A percentile compares a stretch with the other conserved stretches of the same genome.
These are phyloP conservation scores for Upupa epops DNA, from an alignment of 2,113 vertebrate species.

Conservation along the genomic window DNA sequence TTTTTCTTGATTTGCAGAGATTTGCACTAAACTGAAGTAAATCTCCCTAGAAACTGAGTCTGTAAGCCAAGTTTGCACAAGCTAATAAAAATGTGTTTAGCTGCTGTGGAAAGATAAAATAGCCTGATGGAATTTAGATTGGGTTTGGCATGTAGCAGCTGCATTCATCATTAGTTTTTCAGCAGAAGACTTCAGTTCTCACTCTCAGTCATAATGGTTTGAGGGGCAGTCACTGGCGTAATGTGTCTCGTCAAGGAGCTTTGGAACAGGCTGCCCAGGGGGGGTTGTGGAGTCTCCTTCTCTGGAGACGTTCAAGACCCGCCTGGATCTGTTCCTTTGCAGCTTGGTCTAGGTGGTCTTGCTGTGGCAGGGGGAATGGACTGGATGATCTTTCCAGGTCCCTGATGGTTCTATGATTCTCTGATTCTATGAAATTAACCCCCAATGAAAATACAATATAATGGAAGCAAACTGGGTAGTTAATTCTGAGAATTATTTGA, in stretches of 20 bases:
- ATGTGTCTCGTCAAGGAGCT: neutral
- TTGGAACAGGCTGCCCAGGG: too few relatives aligned
- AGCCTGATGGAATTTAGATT: neutral
- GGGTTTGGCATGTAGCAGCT: neutral
- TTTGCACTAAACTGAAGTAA: neutral
- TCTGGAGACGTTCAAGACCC: too few relatives aligned
- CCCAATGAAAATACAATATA: too few relatives aligned
- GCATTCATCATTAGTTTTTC: neutral
- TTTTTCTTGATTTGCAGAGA: neutral
- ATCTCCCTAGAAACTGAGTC: neutral
- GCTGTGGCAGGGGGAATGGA: too few relatives aligned
- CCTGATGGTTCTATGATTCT: too few relatives aligned
- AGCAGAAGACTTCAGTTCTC: neutral
- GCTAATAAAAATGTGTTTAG: neutral
- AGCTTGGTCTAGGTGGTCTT: too few relatives aligned
- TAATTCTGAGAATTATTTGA: too few relatives aligned
- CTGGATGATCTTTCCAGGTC: too few relatives aligned
- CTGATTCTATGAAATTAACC: too few relatives aligned
- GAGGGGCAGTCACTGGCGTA: neutral
- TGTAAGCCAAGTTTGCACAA: neutral
- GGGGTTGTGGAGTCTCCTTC: too few relatives aligned
- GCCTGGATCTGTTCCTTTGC: too few relatives aligned
- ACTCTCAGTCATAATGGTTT: fast-evolving
- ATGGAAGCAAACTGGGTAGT: too few relatives aligned
- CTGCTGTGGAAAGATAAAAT: neutral